Evolutionary conservation across 2,888 invertebrate genomes (phyloP).

Genomic region (Plebejus anna): DNA sequence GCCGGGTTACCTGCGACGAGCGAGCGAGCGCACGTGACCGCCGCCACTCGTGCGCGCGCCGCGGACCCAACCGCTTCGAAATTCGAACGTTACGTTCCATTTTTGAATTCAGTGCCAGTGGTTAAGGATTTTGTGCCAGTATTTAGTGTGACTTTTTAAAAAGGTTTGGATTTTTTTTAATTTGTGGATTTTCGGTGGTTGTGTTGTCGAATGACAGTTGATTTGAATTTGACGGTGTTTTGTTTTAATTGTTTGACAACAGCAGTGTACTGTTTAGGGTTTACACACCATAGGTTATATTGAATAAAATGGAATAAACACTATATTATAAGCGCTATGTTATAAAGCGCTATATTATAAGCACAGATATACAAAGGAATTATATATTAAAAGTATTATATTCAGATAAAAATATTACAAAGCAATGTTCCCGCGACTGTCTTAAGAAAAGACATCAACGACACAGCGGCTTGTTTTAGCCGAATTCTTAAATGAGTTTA

Average conservation of each 20-base stretch:
- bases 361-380: background rate
- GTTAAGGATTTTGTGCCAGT: constrained; percentile 72
- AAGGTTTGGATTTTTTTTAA: constrained; percentile 52
- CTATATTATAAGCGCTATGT: background rate
- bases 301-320: background rate
- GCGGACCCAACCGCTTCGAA: constrained; percentile 66
- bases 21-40: constrained; percentile 62
- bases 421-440: constrained; percentile 33
- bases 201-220: constrained; percentile 7
- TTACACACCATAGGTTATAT: background rate
- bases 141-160: constrained; percentile 46
- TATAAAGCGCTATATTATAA: background rate
- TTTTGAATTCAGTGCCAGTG: constrained; percentile 63
- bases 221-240: background rate
- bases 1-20: constrained; percentile 61
- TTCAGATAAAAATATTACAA: background rate
- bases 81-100: constrained; percentile 53
- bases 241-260: background rate
- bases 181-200: constrained; percentile 31
- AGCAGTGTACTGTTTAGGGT: background rate
- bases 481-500: background rate
- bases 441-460: constrained; percentile 70
- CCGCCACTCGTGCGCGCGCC: constrained; percentile 75
- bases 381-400: background rate
- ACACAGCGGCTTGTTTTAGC: constrained; percentile 31